Conservation (phyloP, 2,113 vertebrate genomes). For the Psephotus haematonotus region DNA sequence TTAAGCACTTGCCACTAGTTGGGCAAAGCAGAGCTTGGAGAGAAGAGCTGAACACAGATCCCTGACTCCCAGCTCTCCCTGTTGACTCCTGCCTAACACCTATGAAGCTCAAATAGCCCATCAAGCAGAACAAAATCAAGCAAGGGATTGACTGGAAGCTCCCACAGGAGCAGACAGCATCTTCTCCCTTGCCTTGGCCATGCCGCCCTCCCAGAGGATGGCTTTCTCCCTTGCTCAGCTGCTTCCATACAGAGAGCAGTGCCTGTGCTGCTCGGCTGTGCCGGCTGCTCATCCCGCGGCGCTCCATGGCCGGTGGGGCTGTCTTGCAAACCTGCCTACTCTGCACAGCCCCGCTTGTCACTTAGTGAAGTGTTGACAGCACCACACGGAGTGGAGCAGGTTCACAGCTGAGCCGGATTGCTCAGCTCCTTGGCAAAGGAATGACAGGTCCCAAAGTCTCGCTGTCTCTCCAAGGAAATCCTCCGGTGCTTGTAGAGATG, state of each 20-base stretch:
- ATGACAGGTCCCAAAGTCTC: not conserved
- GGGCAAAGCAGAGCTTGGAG: not conserved
- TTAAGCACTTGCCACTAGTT: not conserved
- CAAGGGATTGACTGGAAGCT: not conserved
- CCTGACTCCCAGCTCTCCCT: not conserved
- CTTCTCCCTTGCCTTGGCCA: not conserved
- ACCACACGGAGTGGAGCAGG: not conserved
- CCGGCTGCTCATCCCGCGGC: not conserved
- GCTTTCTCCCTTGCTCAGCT: not conserved
- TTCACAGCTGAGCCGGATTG: constrained; percentile 30
- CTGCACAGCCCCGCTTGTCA: not conserved
- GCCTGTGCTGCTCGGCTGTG: not conserved
- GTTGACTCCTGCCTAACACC: not conserved
- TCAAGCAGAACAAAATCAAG: not conserved
- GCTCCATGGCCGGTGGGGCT: not conserved
- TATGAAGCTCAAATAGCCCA: not conserved
- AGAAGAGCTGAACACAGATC: not conserved
- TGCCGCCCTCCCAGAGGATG: fast-evolving
- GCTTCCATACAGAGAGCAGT: fast-evolving
- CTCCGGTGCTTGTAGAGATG: not conserved
- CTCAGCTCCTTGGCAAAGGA: constrained; percentile 38
- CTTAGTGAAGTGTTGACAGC: constrained; percentile 32
- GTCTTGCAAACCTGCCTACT: constrained; percentile 31
- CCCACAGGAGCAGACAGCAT: not conserved
- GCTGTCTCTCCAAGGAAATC: not conserved